phyloP scores from a whole-genome alignment of 2,888 invertebrate genomes.

The Aleiodes leptofemur region DNA sequence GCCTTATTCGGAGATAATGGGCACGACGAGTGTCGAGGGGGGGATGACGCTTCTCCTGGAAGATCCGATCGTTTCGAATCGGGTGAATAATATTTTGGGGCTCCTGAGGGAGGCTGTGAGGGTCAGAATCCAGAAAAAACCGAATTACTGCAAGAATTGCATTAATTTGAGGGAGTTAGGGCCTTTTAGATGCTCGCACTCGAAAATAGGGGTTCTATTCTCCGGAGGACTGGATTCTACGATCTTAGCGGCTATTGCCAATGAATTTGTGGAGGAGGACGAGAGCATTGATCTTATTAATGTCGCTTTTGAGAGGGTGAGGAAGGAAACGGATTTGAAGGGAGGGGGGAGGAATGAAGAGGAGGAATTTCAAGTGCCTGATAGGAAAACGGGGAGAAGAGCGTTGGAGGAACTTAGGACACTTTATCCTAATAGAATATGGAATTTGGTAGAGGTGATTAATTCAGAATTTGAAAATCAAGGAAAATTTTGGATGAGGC shows the following conservation, averaged over 20 bases:
- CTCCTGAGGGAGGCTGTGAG: conserved; percentile 80
- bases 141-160: conserved; percentile 81
- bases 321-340: conserved; percentile 25
- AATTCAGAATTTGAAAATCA: conserved; percentile 9
- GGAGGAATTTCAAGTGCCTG: conserved; percentile 84
- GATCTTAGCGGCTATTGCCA: conserved; percentile 88
- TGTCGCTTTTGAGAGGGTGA: conserved; percentile 89
- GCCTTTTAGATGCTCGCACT: conserved; percentile 64
- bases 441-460: conserved; percentile 87
- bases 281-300: conserved; percentile 94
- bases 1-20: conserved; percentile 32
- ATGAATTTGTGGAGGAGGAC: conserved; percentile 80
- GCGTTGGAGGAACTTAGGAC: conserved; percentile 83
- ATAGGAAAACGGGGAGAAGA: conserved; percentile 86
- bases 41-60: conserved; percentile 75
- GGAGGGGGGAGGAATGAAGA: conserved; percentile 42
- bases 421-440: conserved; percentile 84
- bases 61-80: conserved; percentile 71
- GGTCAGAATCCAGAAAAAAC: conserved; percentile 79
- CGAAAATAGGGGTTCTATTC: conserved; percentile 88
- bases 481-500: no score
- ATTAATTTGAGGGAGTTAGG: conserved; percentile 61
- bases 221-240: conserved; percentile 98
- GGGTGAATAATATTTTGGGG: conserved; percentile 76
- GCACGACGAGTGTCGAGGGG: conserved; percentile 66